Conservation (phyloP, 2,888 invertebrate species). For the Dinocampus coccinellae region DNA sequence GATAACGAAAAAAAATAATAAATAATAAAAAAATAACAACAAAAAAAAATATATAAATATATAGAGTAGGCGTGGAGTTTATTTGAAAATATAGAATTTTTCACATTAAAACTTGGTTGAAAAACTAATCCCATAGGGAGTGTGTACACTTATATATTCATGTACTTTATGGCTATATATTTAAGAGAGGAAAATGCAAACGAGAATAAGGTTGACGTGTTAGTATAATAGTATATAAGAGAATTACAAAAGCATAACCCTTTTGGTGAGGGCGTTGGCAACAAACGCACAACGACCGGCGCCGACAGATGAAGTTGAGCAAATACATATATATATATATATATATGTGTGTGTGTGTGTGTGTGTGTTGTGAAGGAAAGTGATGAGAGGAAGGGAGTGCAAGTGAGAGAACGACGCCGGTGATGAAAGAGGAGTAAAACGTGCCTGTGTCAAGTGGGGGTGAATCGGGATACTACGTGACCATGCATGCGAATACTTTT, state of each 20-base stretch:
- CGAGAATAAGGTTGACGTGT: conserved; percentile 16
- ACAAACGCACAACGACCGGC: conserved; percentile 38
- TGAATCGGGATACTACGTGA: conserved; percentile 65
- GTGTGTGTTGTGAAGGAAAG: conserved; percentile 8
- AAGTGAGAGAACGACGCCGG: conserved; percentile 16
- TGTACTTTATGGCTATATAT: not conserved
- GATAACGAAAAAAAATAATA: not conserved
- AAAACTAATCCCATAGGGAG: conserved; percentile 25
- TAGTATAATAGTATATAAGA: not conserved
- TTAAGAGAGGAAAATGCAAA: conserved; percentile 18
- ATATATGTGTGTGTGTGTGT: not conserved
- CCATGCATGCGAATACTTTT: conserved; percentile 61
- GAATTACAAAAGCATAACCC: conserved; percentile 22
- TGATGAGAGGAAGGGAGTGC: conserved; percentile 5
- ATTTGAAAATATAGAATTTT: conserved; percentile 20
- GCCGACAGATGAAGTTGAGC: too few relatives aligned
- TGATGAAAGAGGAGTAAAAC: conserved; percentile 50
- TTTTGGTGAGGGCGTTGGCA: conserved; percentile 26
- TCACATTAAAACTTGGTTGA: conserved; percentile 30
- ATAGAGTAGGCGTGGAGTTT: conserved; percentile 4
- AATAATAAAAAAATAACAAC: not conserved
- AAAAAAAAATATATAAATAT: not conserved
- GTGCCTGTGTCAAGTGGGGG: conserved; percentile 52
- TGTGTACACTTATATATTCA: too few relatives aligned
- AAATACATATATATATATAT: not conserved